These are phyloP conservation scores for Sogatella furcifera DNA, from an alignment of 1,140 invertebrate species.

Conservation along the genomic window DNA sequence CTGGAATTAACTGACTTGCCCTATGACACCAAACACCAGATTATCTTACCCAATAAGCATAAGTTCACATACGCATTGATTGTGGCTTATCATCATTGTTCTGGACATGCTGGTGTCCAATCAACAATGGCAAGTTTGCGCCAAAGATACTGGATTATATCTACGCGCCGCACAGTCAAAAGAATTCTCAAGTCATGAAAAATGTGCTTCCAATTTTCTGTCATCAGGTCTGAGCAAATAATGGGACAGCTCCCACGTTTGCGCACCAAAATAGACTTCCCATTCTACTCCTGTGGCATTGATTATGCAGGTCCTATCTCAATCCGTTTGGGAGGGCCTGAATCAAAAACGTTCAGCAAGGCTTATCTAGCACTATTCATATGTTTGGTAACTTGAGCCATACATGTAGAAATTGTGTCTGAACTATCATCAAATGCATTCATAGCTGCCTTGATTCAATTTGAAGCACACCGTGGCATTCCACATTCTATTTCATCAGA, in stretches of 20 bases:
- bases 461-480: constrained; percentile 24
- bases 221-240: not conserved
- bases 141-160: constrained; percentile 1
- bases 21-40: not conserved
- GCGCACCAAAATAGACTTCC: not conserved
- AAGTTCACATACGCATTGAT: not conserved
- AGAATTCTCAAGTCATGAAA: constrained; percentile 1
- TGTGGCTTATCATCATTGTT: not conserved
- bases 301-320: constrained; percentile 20
- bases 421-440: constrained; percentile 26
- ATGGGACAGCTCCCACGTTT: not conserved
- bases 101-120: not conserved
- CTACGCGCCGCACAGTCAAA: not conserved
- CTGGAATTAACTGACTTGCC: no score
- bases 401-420: constrained; percentile 29
- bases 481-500: constrained; percentile 27
- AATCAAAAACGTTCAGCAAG: constrained; percentile 8
- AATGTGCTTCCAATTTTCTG: not conserved
- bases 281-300: constrained; percentile 14
- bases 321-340: constrained; percentile 12
- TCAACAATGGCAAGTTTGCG: not conserved
- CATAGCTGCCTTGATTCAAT: constrained; percentile 25
- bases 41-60: not conserved
- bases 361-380: constrained; percentile 27
- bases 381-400: constrained; percentile 26